phyloP scores from a whole-genome alignment of 2,888 invertebrate species.

The Rutpela maculata region DNA sequence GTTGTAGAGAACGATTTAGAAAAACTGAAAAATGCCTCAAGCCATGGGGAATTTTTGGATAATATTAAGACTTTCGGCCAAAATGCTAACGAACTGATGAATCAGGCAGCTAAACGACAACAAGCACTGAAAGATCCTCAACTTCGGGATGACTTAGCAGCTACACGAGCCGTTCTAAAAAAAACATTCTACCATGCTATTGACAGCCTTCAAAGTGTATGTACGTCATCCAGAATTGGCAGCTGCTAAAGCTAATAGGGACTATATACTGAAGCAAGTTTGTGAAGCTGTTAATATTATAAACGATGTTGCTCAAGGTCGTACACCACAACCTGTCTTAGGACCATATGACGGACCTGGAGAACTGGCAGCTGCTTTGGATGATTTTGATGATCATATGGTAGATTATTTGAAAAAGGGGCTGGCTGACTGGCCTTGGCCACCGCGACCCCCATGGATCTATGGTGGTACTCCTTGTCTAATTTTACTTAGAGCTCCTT shows the following conservation, averaged over 20 bases:
- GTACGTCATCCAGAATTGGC: constrained; percentile 98
- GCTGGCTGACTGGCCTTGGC: too few relatives aligned
- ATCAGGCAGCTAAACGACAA: constrained; percentile 91
- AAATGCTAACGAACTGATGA: constrained; percentile 87
- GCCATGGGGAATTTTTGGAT: constrained; percentile 93
- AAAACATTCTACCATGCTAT: constrained; percentile 96
- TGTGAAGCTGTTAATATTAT: constrained; percentile 97
- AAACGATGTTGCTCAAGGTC: constrained; percentile 94
- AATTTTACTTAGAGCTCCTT: too few relatives aligned
- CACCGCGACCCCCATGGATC: too few relatives aligned
- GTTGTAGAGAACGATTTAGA: constrained; percentile 96
- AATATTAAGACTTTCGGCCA: constrained; percentile 91
- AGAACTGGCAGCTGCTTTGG: constrained; percentile 95
- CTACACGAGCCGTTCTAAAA: constrained; percentile 96
- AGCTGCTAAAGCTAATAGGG: constrained; percentile 96
- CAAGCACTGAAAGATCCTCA: constrained; percentile 94
- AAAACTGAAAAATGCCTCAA: constrained; percentile 92
- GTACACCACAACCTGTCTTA: constrained; percentile 80
- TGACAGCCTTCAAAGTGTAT: constrained; percentile 97
- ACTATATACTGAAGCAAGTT: constrained; percentile 96
- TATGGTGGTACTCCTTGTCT: too few relatives aligned
- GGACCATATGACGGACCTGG: constrained; percentile 93
- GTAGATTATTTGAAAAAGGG: too few relatives aligned
- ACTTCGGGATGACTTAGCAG: constrained; percentile 94
- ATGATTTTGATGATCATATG: constrained; percentile 98